These are phyloP conservation scores for Platygyra sinensis DNA, from an alignment of 64 coral and sea anemone species.

Conservation along the genomic window DNA sequence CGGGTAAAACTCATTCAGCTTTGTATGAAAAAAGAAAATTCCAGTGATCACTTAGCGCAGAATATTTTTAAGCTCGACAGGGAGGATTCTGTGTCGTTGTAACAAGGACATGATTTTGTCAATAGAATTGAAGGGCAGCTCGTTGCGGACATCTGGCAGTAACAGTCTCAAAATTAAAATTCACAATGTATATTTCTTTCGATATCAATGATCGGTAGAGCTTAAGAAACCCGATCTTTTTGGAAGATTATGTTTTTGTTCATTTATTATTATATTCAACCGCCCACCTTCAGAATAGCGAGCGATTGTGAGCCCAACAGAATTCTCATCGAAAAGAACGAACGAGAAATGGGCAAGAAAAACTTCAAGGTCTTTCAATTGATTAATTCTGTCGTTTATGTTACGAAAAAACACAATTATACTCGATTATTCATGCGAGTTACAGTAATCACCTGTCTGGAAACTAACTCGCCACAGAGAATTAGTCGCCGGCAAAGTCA, in stretches of 20 bases:
- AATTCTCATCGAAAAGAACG: neutral
- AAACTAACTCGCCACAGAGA: neutral
- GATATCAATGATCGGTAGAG: neutral
- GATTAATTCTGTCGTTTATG: neutral
- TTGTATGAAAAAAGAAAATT: neutral
- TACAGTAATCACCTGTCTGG: neutral
- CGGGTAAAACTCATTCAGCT: neutral
- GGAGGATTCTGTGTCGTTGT: neutral
- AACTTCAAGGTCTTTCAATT: neutral
- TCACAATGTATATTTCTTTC: conserved; percentile 16
- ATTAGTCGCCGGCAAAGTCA: neutral
- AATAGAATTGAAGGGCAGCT: neutral
- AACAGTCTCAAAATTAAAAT: neutral
- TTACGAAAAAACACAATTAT: conserved; percentile 21
- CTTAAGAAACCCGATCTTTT: neutral
- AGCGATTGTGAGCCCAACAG: neutral
- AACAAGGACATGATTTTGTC: neutral
- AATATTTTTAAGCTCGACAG: neutral
- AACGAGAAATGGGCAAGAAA: neutral
- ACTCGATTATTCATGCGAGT: neutral
- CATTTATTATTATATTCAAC: neutral
- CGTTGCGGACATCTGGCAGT: neutral
- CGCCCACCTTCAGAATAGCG: neutral
- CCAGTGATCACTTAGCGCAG: neutral
- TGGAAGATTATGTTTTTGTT: neutral